A percentile compares a stretch with the other conserved stretches of the same genome.
phyloP scores from a whole-genome alignment of 2,113 vertebrate species.

The Epinephelus lanceolatus region DNA sequence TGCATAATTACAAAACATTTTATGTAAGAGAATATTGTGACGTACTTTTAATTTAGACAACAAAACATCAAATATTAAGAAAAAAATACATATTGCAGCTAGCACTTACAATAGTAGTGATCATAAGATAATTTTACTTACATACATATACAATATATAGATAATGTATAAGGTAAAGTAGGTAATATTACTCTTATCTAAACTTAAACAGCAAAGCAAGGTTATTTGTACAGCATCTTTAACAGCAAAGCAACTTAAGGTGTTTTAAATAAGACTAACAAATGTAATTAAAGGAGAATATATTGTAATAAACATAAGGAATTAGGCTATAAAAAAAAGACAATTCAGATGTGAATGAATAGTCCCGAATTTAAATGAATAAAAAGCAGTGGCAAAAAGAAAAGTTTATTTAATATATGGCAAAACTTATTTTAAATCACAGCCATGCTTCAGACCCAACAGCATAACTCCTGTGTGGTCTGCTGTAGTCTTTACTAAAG shows the following conservation, averaged over 20 bases:
- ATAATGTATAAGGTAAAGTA: background rate
- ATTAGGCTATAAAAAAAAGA: too few relatives aligned
- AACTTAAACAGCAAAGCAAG: background rate
- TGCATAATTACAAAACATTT: slow-evolving; percentile 68
- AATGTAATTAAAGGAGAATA: too few relatives aligned
- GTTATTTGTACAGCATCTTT: background rate
- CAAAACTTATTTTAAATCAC: too few relatives aligned
- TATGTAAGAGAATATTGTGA: slow-evolving; percentile 67
- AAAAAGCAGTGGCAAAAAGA: background rate
- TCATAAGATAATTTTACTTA: background rate
- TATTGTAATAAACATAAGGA: background rate
- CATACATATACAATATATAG: too few relatives aligned
- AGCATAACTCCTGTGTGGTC: too few relatives aligned
- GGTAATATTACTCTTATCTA: background rate
- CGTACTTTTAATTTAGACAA: slow-evolving; percentile 40
- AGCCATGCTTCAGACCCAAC: too few relatives aligned
- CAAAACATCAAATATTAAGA: background rate
- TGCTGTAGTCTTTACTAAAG: too few relatives aligned
- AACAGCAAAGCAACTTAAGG: background rate
- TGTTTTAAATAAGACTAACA: background rate
- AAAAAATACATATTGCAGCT: background rate
- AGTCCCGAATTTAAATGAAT: background rate
- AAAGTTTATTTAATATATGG: too few relatives aligned
- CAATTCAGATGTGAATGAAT: background rate
- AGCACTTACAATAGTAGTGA: background rate